Conservation (phyloP, 2,888 invertebrate species). For the Hipparchia sbordonii region DNA sequence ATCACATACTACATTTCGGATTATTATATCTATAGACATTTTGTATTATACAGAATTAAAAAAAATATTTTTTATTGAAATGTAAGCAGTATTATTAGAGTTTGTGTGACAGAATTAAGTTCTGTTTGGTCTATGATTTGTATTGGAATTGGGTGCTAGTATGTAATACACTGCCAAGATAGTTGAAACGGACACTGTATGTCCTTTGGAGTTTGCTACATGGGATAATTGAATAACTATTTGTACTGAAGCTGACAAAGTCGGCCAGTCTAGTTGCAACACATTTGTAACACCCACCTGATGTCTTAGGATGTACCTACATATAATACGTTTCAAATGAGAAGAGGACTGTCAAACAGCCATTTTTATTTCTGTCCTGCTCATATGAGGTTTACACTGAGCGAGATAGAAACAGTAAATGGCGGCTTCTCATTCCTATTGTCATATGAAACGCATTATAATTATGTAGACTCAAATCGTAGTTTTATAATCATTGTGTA, state of each 20-base stretch:
- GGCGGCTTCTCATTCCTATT: too few species aligned
- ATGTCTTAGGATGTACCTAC: not conserved
- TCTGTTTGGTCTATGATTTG: constrained; percentile 27
- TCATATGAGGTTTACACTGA: too few species aligned
- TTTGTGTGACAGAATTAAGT: constrained; percentile 33
- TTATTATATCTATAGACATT: not conserved
- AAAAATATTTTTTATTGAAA: constrained; percentile 31
- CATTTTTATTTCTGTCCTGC: too few species aligned
- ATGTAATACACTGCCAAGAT: constrained; percentile 46
- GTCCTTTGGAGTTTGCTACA: constrained; percentile 2
- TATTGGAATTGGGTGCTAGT: constrained; percentile 46
- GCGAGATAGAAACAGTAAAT: too few species aligned
- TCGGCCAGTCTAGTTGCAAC: not conserved
- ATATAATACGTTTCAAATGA: too few species aligned
- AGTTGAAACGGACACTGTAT: constrained; percentile 37
- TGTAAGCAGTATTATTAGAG: constrained; percentile 44
- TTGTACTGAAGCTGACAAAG: not conserved
- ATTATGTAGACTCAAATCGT: too few species aligned
- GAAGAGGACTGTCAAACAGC: too few species aligned
- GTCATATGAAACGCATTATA: too few species aligned
- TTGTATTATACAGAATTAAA: constrained; percentile 20
- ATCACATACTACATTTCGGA: not conserved
- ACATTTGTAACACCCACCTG: not conserved
- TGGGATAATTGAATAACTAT: constrained; percentile 6
- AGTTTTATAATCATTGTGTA: too few species aligned